Percentiles rank a stretch among this genome's conserved stretches.
Evolutionary conservation across 2,888 invertebrate species (phyloP).

Genomic region (Drosophila formosana): DNA sequence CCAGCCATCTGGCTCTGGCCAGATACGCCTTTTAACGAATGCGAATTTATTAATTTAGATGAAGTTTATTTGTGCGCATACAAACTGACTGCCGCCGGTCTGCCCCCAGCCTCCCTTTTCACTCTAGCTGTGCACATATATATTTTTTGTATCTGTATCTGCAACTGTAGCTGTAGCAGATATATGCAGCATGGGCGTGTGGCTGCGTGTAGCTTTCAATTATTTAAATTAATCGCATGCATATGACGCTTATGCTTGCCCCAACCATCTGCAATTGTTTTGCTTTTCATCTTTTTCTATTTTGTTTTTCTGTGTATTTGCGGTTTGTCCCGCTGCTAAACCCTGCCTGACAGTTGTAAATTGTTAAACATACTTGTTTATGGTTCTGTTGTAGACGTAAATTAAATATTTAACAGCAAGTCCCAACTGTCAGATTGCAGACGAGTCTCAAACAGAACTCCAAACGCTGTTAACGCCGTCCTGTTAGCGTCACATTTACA

Average conservation of each 20-base stretch:
- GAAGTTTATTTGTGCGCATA: constrained; percentile 32
- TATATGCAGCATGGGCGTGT: constrained; percentile 13
- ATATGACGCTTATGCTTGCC: constrained; percentile 24
- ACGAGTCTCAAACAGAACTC: constrained; percentile 1
- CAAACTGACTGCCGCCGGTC: not conserved
- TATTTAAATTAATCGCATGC: constrained; percentile 52
- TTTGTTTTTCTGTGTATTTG: constrained; percentile 17
- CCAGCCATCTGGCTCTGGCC: constrained; percentile 6
- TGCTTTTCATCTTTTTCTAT: constrained; percentile 1
- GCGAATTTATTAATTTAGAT: constrained; percentile 52
- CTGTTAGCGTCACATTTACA: constrained; percentile 8
- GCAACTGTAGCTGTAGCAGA: constrained; percentile 9
- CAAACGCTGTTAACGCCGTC: constrained; percentile 6
- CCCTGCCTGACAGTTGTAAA: constrained; percentile 16
- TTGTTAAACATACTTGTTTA: constrained; percentile 17
- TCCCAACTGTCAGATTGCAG: constrained; percentile 10
- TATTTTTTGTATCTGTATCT: constrained; percentile 18
- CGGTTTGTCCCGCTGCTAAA: not conserved
- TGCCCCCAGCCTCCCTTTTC: constrained; percentile 2
- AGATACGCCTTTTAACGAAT: constrained; percentile 38
- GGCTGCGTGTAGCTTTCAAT: constrained; percentile 44
- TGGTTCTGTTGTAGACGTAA: constrained; percentile 9
- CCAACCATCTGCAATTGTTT: constrained; percentile 3
- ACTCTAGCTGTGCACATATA: constrained; percentile 2
- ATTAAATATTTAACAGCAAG: constrained; percentile 29